Percentiles rank a stretch among this genome's conserved stretches.
Conservation (phyloP, 2,113 vertebrate species). For the Callipepla californica region DNA sequence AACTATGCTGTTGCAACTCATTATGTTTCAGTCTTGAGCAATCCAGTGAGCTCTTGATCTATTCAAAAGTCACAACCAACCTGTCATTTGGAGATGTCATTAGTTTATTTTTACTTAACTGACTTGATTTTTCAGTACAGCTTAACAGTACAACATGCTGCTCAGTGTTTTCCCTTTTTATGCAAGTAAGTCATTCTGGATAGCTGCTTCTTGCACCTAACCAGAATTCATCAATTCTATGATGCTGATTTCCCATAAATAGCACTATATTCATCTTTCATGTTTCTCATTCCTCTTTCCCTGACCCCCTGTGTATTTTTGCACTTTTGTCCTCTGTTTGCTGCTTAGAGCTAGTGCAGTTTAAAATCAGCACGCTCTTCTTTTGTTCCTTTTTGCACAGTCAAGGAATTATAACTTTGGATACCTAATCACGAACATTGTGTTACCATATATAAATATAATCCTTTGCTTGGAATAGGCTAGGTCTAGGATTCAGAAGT, state of each 20-base stretch:
- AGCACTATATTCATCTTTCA: background rate
- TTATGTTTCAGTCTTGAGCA: background rate
- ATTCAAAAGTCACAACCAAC: background rate
- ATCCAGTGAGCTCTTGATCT: background rate
- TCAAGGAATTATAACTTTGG: conserved; percentile 51
- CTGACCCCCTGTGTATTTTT: conserved; percentile 19
- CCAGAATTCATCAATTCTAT: background rate
- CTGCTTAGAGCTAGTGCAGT: conserved; percentile 7
- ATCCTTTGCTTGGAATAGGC: background rate
- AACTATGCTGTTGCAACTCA: background rate
- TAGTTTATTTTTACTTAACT: background rate
- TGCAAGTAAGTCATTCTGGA: background rate
- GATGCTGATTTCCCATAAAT: conserved; percentile 16
- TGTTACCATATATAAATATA: background rate
- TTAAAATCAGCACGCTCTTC: conserved; percentile 23
- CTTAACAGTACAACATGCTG: background rate
- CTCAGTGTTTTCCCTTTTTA: background rate
- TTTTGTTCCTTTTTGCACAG: conserved; percentile 4
- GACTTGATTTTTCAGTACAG: background rate
- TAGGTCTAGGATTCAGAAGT: background rate
- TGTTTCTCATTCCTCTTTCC: background rate
- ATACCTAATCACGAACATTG: background rate
- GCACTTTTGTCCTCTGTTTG: background rate
- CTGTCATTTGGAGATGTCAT: background rate
- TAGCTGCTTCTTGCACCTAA: background rate